Base-by-base conservation (phyloP, 2,888 invertebrate species). In the Shargacucullia verbasci region DNA sequence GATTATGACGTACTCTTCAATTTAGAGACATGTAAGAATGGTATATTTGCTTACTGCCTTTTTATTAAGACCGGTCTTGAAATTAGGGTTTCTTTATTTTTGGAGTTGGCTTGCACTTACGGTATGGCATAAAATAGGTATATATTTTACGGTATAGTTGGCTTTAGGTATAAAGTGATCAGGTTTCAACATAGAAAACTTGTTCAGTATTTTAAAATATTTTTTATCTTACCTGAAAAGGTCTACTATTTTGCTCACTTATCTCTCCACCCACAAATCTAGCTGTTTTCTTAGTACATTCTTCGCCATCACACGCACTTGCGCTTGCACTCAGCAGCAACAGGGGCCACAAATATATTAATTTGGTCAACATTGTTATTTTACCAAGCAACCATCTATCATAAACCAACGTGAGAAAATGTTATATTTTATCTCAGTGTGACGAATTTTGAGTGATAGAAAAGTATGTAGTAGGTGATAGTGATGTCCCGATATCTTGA, bases 151-250 rank as follows among this genome's bases (percentile, higher is more conserved):
- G n/a, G n/a, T n/a, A n/a, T n/a, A n/a, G n/a, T n/a, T n/a, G n/a
- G n/a, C n/a, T n/a, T n/a, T n/a, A n/a, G n/a, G n/a, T n/a, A n/a
- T n/a, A n/a, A n/a, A n/a, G n/a, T n/a, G n/a, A n/a, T n/a, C n/a
- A n/a, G n/a, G n/a, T n/a, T n/a, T n/a, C n/a, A n/a, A n/a, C n/a
- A n/a, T n/a, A n/a, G n/a, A n/a, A n/a, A n/a, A n/a, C n/a, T n/a
- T n/a, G n/a, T n/a, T n/a, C n/a, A n/a, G n/a, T n/a, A n/a, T n/a
- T n/a, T n/a, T n/a, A n/a, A n/a, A n/a, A n/a, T n/a, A n/a, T n/a
- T n/a, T n/a, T n/a, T n/a, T n/a, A n/a, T n/a, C 15, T 59, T 69
- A 92, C 93, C 85, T 93, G 92, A 74, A 88, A 94, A 1, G 93
- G 92, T 49, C 93, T 84, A 0, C 86, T 82, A 49, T 89, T 83